Percentiles rank a stretch among this genome's conserved stretches.
Conservation (phyloP, 92 coral and sea anemone species). For the Scolanthus callimorphus region DNA sequence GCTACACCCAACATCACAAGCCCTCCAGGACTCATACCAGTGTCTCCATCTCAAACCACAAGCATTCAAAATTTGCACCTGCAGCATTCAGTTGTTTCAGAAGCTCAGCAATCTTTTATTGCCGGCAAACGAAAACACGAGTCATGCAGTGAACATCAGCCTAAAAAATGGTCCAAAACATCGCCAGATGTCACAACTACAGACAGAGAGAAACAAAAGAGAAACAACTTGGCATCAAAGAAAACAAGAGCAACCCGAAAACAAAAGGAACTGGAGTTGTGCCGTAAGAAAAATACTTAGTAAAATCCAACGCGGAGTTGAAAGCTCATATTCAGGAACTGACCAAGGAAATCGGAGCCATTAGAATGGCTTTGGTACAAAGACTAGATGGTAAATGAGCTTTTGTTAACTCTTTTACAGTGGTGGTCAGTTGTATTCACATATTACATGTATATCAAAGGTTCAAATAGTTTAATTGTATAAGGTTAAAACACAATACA, state of each 20-base stretch:
- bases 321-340: conserved; percentile 49
- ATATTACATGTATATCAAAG: too few relatives aligned
- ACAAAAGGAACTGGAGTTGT: conserved; percentile 59
- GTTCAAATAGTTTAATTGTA: too few relatives aligned
- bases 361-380: conserved; percentile 64
- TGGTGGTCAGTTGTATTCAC: too few relatives aligned
- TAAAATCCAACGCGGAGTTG: conserved; percentile 60
- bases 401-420: too few relatives aligned
- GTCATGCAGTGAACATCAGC: conserved; percentile 8
- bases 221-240: conserved; percentile 87
- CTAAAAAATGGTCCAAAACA: conserved; percentile 28
- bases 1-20: not conserved
- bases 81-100: too few relatives aligned
- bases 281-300: conserved; percentile 59
- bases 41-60: not conserved
- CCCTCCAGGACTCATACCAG: not conserved
- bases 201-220: conserved; percentile 55
- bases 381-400: conserved; percentile 63
- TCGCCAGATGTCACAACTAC: not conserved
- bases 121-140: conserved; percentile 11
- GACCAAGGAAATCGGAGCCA: conserved; percentile 43
- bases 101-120: too few relatives aligned
- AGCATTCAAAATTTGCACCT: too few relatives aligned
- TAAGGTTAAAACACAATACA: too few relatives aligned
- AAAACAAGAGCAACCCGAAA: conserved; percentile 76